Percentiles rank a stretch among this genome's conserved stretches.
Evolutionary conservation across 2,797 vertebrate species (phyloP).

Genomic region (Myripristis murdjan): DNA sequence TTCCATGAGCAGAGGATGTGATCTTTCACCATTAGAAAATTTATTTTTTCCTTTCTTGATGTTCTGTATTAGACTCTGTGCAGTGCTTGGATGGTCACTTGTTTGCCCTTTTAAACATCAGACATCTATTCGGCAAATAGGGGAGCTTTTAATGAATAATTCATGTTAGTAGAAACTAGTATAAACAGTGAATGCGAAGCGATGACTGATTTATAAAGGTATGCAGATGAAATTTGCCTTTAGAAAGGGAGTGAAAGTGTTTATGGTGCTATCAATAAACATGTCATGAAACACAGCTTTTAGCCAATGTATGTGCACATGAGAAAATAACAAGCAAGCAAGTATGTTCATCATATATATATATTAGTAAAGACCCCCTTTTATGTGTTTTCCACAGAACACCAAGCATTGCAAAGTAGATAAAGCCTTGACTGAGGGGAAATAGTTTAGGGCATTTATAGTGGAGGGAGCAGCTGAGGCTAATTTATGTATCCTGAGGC

Average conservation of each 20-base stretch:
- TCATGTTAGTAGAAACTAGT: constrained; percentile 6
- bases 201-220: constrained; percentile 15
- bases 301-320: background rate
- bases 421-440: constrained; percentile 1
- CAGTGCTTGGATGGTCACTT: no score
- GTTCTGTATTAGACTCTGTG: no score
- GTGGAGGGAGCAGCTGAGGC: background rate
- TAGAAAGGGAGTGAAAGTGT: background rate
- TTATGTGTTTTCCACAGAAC: constrained; percentile 12
- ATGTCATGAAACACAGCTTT: no score
- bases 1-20: no score
- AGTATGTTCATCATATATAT: background rate
- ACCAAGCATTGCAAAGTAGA: constrained; percentile 8
- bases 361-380: background rate
- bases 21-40: no score
- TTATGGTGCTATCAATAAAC: no score
- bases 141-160: constrained; percentile 41
- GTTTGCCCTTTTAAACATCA: constrained; percentile 7
- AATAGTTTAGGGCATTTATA: background rate
- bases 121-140: constrained; percentile 26
- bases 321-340: constrained; percentile 2
- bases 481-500: background rate
- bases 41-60: no score
- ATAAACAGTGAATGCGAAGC: constrained; percentile 15
- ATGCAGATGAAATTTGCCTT: constrained; percentile 20